phyloP scores from a whole-genome alignment of 1,140 invertebrate species.

The Brachionus paranguensis region DNA sequence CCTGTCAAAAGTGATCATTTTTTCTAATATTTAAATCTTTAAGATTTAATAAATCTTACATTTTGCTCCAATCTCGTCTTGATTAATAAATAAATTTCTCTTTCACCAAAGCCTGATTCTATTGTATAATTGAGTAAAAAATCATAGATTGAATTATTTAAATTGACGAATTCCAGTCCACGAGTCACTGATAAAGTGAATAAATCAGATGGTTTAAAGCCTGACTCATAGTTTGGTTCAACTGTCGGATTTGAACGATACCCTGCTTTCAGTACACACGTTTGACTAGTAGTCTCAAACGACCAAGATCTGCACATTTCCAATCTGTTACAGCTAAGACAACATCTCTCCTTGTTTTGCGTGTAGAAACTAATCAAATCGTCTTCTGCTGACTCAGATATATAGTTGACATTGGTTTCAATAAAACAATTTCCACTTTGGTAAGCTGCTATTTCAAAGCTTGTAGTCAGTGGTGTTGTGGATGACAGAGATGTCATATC shows the following conservation, averaged over 20 bases:
- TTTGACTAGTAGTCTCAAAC: not conserved
- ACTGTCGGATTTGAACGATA: constrained; percentile 16
- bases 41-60: not conserved
- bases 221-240: not conserved
- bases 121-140: not conserved
- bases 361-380: not conserved
- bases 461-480: not conserved
- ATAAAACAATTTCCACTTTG: constrained; percentile 18
- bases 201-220: constrained; percentile 12
- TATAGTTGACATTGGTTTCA: not conserved
- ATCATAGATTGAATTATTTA: not conserved
- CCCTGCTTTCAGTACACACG: not conserved
- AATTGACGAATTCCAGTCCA: not conserved
- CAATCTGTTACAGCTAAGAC: constrained; percentile 10
- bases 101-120: not conserved
- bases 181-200: not conserved
- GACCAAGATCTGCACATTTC: constrained; percentile 1
- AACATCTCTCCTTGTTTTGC: not conserved
- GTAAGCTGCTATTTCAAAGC: not conserved
- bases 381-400: not conserved
- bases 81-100: not conserved
- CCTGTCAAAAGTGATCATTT: too few relatives aligned
- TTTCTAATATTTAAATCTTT: too few relatives aligned
- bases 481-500: not conserved
- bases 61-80: not conserved